Evolutionary conservation across 1,140 invertebrate species (phyloP).

Genomic region (Dendrolimus punctatus): DNA sequence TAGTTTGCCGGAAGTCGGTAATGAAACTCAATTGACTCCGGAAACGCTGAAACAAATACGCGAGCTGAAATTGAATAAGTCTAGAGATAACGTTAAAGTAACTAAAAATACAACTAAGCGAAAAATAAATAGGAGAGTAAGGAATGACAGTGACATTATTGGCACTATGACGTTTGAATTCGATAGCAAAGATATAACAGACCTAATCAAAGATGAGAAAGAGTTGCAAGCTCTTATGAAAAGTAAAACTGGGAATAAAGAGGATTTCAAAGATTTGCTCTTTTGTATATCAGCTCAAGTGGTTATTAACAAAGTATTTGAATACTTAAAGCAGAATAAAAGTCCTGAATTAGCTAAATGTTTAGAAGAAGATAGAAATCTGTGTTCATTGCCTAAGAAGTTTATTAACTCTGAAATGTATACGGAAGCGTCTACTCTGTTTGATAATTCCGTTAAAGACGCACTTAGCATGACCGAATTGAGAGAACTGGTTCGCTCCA

Average conservation of each 20-base stretch:
- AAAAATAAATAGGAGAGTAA: constrained; percentile 46
- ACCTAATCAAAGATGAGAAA: constrained; percentile 48
- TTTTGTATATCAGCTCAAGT: constrained; percentile 57
- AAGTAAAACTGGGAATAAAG: constrained; percentile 37
- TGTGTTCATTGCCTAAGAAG: constrained; percentile 30
- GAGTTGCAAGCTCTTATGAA: constrained; percentile 44
- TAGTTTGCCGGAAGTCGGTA: constrained; percentile 47
- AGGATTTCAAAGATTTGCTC: constrained; percentile 49
- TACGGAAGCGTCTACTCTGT: constrained; percentile 41
- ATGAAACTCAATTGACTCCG: constrained; percentile 54
- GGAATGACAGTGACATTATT: constrained; percentile 35
- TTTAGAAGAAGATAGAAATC: constrained; percentile 38
- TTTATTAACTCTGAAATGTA: constrained; percentile 44
- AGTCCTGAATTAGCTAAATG: constrained; percentile 43
- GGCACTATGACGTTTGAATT: constrained; percentile 45
- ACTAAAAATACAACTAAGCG: constrained; percentile 59
- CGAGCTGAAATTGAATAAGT: constrained; percentile 51
- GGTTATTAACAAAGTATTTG: constrained; percentile 54
- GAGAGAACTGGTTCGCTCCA: constrained; percentile 36
- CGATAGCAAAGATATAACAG: constrained; percentile 44
- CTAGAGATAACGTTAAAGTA: constrained; percentile 53
- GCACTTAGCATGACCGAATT: constrained; percentile 51
- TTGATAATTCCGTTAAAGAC: constrained; percentile 57
- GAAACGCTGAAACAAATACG: constrained; percentile 64
- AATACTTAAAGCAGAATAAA: constrained; percentile 53